Percentiles rank a stretch among this genome's conserved stretches.
phyloP scores from a whole-genome alignment of 2,797 vertebrate species.

The Gymnothorax reevesii region DNA sequence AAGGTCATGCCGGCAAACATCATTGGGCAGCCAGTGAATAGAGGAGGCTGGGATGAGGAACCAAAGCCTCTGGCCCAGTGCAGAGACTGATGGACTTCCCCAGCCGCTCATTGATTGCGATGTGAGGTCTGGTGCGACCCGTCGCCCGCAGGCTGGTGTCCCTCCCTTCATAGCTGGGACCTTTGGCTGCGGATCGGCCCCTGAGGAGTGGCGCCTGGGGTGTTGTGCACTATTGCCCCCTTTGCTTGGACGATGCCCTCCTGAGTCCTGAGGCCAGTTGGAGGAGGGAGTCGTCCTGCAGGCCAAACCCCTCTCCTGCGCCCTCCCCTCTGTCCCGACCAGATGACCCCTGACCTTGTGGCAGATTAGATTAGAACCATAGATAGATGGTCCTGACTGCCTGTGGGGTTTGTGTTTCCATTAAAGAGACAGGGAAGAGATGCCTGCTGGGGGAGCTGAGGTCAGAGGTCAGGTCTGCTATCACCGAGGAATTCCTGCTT shows the following conservation, averaged over 20 bases:
- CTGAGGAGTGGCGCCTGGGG: background rate
- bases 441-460: constrained; percentile 29
- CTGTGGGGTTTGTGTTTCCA: constrained; percentile 28
- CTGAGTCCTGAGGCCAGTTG: constrained; percentile 45
- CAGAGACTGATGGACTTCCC: background rate
- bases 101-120: background rate
- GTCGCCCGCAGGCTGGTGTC: background rate
- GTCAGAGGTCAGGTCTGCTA: constrained; percentile 34
- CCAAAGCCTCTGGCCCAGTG: background rate
- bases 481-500: constrained; percentile 40
- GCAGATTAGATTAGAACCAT: constrained; percentile 45
- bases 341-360: constrained; percentile 48
- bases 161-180: background rate
- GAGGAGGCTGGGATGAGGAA: background rate
- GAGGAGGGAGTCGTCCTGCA: constrained; percentile 42
- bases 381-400: constrained; percentile 40
- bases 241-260: constrained; percentile 17
- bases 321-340: background rate
- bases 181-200: background rate
- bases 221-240: background rate
- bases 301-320: constrained; percentile 36
- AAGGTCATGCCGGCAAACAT: background rate
- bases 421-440: constrained; percentile 10
- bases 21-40: background rate
- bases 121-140: background rate